A percentile compares a stretch with the other conserved stretches of the same genome.
phyloP scores from a whole-genome alignment of 2,113 vertebrate genomes.

The Scomber scombrus region DNA sequence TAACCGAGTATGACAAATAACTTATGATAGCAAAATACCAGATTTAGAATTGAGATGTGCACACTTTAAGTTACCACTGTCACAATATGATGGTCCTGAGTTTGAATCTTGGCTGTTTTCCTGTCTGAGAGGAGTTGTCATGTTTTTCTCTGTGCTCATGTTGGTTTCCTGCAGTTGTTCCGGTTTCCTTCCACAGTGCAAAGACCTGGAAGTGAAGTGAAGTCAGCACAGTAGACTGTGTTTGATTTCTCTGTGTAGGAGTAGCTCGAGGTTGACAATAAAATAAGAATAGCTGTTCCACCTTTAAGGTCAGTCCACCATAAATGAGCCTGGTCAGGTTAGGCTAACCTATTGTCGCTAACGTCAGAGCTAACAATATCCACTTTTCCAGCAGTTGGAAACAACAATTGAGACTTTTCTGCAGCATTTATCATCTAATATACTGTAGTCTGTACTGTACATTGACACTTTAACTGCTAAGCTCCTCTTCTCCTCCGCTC shows the following conservation, averaged over 20 bases:
- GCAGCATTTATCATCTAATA: too few relatives aligned
- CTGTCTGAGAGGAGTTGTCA: neutral
- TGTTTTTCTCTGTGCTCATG: neutral
- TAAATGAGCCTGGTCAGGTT: too few relatives aligned
- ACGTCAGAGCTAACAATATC: too few relatives aligned
- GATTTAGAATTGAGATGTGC: neutral
- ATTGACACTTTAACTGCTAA: too few relatives aligned
- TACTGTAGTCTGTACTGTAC: too few relatives aligned
- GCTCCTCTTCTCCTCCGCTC: too few relatives aligned
- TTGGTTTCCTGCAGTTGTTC: neutral
- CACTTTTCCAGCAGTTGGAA: too few relatives aligned
- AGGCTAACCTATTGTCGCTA: too few relatives aligned
- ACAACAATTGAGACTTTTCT: too few relatives aligned
- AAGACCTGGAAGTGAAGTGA: neutral
- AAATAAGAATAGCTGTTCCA: too few relatives aligned
- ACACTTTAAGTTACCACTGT: neutral
- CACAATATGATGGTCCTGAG: neutral
- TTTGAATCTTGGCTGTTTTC: neutral
- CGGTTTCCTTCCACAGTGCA: constrained; percentile 8
- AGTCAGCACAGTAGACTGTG: neutral
- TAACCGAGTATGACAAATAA: constrained; percentile 4
- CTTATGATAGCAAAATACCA: neutral
- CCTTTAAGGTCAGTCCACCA: too few relatives aligned
- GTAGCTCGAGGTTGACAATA: too few relatives aligned
- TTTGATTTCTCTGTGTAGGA: neutral